Base-by-base conservation (phyloP, 2,113 vertebrate genomes). In the Bambusicola thoracicus region DNA sequence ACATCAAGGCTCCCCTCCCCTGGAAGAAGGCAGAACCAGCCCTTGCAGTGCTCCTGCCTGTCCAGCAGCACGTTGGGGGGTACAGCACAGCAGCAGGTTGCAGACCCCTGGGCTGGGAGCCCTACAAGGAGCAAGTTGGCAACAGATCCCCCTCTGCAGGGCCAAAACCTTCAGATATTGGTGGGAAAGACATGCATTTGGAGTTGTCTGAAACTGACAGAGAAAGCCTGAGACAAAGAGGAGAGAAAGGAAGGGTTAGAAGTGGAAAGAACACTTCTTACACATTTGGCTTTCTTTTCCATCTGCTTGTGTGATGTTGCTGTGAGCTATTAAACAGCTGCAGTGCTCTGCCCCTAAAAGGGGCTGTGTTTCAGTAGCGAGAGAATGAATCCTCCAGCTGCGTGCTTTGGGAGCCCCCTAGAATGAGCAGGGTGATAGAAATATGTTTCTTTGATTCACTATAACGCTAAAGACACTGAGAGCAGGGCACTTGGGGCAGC, bases 151-250 rank as follows among this genome's bases (percentile, higher is more conserved):
- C 0, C 0, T 77, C 72, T 88, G 58, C 79, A 81, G 63, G 85
- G 85, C 85, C 87, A 91, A 94, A 70, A 58, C 68, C 63, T 92
- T 69, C 85, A 87, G 94, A 85, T 85, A 66, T 81, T 77, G 67
- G 81, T 93, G 91, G 87, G 92, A 92, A 90, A 88, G 72, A 69
- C 48, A 72, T 65, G 72, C 87, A 90, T 83, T 82, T 95, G 85
- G 85, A 78, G 55, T 34, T 84, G 65, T 75, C 66, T 95, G 92
- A 87, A 92, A 68, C 65, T 92, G 92, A 69, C 85, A 90, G 43
- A 72, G 81, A 83, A 61, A 51, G 21, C 58, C 87, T 58, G 38
- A 53, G 85, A 84, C 27, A 56, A 77, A 67, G 43, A 81, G 34
- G 38, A 89, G 63, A 84, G 72, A 89, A 84, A 89, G 75, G 75